Conservation (phyloP, 2,888 invertebrate species). For the Teleiodes luculella region DNA sequence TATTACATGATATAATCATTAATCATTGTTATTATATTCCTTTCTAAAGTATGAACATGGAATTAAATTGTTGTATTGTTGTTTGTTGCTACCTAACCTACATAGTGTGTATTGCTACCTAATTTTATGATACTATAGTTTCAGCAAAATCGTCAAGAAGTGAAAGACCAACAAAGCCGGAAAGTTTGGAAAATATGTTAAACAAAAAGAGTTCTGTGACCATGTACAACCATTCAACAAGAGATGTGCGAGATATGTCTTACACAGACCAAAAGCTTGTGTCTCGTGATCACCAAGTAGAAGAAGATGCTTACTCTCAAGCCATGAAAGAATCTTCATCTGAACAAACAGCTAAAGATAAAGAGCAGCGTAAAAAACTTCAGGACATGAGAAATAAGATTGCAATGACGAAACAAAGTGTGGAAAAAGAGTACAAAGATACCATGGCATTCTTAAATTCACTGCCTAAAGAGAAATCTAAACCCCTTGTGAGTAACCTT, state of each 20-base stretch:
- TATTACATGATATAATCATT: no score
- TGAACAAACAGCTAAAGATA: conserved; percentile 28
- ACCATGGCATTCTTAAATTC: conserved; percentile 64
- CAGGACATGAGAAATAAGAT: conserved; percentile 54
- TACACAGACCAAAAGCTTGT: conserved; percentile 43
- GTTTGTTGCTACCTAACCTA: neutral
- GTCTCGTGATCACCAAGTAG: conserved; percentile 40
- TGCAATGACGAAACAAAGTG: conserved; percentile 82
- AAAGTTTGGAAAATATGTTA: conserved; percentile 23
- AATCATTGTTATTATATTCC: neutral
- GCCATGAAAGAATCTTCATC: conserved; percentile 50
- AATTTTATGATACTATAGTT: conserved; percentile 30
- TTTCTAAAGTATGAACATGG: neutral
- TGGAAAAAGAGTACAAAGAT: conserved; percentile 68
- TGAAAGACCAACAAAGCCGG: conserved; percentile 29
- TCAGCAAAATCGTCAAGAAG: conserved; percentile 34
- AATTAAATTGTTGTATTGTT: no score
- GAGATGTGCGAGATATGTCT: conserved; percentile 46
- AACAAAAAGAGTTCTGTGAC: conserved; percentile 49
- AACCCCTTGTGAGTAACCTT: conserved; percentile 45
- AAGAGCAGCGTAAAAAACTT: conserved; percentile 41
- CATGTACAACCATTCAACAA: conserved; percentile 61
- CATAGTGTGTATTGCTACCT: neutral
- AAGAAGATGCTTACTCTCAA: conserved; percentile 63
- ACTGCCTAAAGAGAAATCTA: conserved; percentile 52